A percentile compares a stretch with the other conserved stretches of the same genome.
Conservation (phyloP, 2,888 invertebrate genomes). For the Erynnis tages region DNA sequence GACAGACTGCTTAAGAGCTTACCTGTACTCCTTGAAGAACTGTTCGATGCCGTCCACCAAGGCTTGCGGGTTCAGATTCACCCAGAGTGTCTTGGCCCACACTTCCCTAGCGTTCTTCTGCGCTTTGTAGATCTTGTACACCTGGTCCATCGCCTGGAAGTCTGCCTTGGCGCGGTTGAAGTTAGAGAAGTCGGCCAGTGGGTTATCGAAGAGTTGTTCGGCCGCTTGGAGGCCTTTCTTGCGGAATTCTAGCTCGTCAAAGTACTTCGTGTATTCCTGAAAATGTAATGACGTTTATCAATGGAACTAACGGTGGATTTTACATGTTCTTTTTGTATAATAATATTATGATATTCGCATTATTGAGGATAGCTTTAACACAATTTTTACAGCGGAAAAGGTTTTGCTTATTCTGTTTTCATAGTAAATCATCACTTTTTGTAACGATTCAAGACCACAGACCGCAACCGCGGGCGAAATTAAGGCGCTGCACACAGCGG, state of each 20-base stretch:
- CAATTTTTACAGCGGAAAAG: too few relatives aligned
- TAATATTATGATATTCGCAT: too few relatives aligned
- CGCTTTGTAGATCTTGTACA: conserved; percentile 89
- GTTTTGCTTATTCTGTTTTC: too few relatives aligned
- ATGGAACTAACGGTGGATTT: neutral
- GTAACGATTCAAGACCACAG: too few relatives aligned
- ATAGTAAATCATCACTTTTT: too few relatives aligned
- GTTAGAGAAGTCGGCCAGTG: conserved; percentile 90
- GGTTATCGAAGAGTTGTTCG: conserved; percentile 93
- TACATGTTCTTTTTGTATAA: too few relatives aligned
- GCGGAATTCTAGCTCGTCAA: conserved; percentile 85
- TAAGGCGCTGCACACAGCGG: too few relatives aligned
- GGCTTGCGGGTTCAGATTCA: conserved; percentile 90
- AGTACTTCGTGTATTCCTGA: conserved; percentile 83
- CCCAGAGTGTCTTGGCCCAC: conserved; percentile 95
- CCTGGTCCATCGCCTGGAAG: conserved; percentile 84
- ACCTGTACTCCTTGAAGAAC: conserved; percentile 88
- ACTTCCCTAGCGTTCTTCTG: conserved; percentile 88
- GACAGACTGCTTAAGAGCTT: too few relatives aligned
- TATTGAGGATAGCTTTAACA: too few relatives aligned
- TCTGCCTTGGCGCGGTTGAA: conserved; percentile 84
- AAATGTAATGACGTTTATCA: neutral
- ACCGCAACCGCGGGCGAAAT: too few relatives aligned
- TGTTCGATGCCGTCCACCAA: conserved; percentile 93
- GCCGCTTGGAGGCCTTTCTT: conserved; percentile 82